Evolutionary conservation across 1,140 invertebrate genomes (phyloP), one percentile per base, ranked within the genome.

Genomic region (Rhynchophorus ferrugineus): DNA sequence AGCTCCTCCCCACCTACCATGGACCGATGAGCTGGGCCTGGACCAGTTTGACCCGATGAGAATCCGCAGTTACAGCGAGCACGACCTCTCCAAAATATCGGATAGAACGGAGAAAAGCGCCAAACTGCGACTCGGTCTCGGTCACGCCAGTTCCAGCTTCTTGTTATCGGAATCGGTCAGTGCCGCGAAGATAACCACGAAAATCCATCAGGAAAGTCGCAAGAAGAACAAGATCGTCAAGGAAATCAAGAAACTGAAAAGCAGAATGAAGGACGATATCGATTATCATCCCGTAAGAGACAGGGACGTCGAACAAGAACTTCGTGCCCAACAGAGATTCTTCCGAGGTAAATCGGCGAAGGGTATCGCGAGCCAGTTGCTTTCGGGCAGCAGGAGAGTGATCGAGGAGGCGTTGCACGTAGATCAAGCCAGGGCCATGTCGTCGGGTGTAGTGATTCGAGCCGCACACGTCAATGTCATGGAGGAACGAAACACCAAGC

Each of bases 271-370:
- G 11, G 66, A 63, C 19, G 63, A 62, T 21, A 60, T 63, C 37
- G 44, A 64, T 8, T 62, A 65, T 37, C 53, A 67, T 49, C 60
- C 61, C 1, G 54, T 58, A 14, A 36, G 57, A 13, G 61, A 66
- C 24, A 59, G 54, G 19, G 44, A 61, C 33, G 49, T 63, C 16
- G 59, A 56, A 33, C 46, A 56, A 1, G 67, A 68, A 1, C 65
- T 79, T 17, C 74, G 70, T 58, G 76, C 67, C 61, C 73, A 72
- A 57, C 74, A 60, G 61, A 69, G 70, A 61, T 72, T 67, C 55
- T 68, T 86, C 17, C 74, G 76, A 51, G 84, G 83, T 36, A 85
- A 83, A 73, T 87, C 85, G 2, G 84, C 84, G 7, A 81, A 76
- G 61, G 76, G 77, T 20, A 87, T 87, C 57, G 82, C 81, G 62